Base-by-base conservation (phyloP, 2,797 vertebrate species). In the Chrysocyon brachyurus region DNA sequence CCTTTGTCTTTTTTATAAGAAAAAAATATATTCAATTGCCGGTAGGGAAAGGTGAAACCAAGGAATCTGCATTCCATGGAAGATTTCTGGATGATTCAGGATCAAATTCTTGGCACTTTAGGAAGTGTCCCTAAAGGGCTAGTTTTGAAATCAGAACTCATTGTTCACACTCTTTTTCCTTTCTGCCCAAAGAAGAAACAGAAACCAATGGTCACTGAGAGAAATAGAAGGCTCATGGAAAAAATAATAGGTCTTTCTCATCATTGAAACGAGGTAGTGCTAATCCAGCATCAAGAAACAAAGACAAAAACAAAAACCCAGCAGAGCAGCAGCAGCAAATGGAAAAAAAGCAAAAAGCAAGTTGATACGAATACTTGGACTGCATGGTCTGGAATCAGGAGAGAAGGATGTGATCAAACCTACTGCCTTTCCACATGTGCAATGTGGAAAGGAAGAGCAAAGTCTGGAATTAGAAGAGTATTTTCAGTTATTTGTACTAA, bases 121-220 rank as follows among this genome's bases (percentile, higher is more conserved):
- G 3, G 26, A 90, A 82, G 21, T 49, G n/a, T 87, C 17, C 96
- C 14, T 82, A 46, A 84, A 72, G 28, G 22, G 4, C 49, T 54
- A 21, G 40, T 86, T 88, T 91, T 97, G 97, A 97, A 95, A 86
- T 94, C 72, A 96, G 77, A 97, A 36, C 61, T 22, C 66, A 28
- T 5, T 17, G 3, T 90, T 70, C 36, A 79, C 21, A 73, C 15
- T 15, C 46, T 40, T 94, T 63, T 75, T 7, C 16, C 26, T 90
- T 84, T 86, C 54, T 90, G 36, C 40, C 12, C 12, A 22, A 19
- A 78, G 97, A 77, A 90, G 85, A 92, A 92, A 94, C 63, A 85
- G 72, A 96, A 94, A n/a, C 31, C 56, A 15, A 66, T 17, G 83
- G 31, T 40, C 33, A 49, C 56, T 3, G 11, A 95, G 49, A 95